A percentile compares a stretch with the other conserved stretches of the same genome.
These are phyloP conservation scores for Rhipidura dahli DNA, from an alignment of 2,113 vertebrate species.

Conservation along the genomic window DNA sequence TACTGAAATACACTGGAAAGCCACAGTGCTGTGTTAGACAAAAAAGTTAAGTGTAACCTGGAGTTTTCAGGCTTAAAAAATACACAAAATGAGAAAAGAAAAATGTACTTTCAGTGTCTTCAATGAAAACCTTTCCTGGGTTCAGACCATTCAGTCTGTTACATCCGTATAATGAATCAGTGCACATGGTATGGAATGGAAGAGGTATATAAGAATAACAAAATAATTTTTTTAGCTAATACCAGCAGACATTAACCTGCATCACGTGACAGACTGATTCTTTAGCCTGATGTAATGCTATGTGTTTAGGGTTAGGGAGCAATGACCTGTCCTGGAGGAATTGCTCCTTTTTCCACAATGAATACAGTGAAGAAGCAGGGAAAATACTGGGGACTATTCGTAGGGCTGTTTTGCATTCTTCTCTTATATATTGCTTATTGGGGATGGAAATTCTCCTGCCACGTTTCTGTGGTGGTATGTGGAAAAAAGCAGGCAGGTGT, in stretches of 20 bases:
- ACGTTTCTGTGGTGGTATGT: not conserved
- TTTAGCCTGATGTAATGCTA: not conserved
- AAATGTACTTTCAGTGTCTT: not conserved
- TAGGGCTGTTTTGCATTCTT: not conserved
- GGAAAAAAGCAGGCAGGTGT: not conserved
- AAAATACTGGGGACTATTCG: not conserved
- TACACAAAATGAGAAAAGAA: not conserved
- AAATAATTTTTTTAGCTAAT: not conserved
- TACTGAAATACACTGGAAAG: not conserved
- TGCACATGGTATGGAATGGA: accelerated
- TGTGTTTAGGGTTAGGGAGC: not conserved
- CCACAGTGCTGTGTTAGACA: not conserved
- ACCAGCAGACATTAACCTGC: not conserved
- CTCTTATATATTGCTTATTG: accelerated
- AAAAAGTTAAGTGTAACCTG: not conserved
- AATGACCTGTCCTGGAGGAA: not conserved
- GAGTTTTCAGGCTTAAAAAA: not conserved
- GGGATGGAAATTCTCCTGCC: not conserved
- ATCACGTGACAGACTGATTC: not conserved
- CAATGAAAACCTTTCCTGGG: not conserved
- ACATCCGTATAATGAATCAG: not conserved
- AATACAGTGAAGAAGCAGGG: not conserved
- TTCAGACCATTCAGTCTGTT: not conserved
- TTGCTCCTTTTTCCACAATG: not conserved
- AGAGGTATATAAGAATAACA: not conserved